Base-by-base conservation (phyloP, 2,113 vertebrate genomes). In the Mastomys natalensis region DNA sequence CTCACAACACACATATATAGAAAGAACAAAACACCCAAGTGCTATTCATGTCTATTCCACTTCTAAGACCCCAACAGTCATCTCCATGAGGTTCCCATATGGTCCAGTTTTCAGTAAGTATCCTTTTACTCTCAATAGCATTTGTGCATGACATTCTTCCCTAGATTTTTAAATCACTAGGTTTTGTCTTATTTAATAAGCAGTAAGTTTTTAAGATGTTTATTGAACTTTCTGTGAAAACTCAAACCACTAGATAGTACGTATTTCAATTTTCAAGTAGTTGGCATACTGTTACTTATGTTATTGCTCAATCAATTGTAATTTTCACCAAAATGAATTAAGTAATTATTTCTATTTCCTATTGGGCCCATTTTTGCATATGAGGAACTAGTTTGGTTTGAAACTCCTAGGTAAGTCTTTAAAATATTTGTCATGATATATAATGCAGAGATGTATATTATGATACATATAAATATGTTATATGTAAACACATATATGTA, bases 321-420 rank as follows among this genome's bases (percentile, higher is more conserved):
- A 72, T 55, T 62, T 85, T 91, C 45, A 64, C 73, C 40, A 86
- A 95, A 90, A 78, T 82, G 15, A 70, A n/a, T 93, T 29, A 86
- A 93, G 82, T 88, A n/a, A 45, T 91, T 91, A 89, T 19, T 94
- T 94, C 40, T 48, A 51, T 85, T 94, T 95, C 70, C 34, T 88
- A 55, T 77, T 29, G 58, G n/a, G 21, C 5, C 29, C 43, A 93
- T 60, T 88, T 82, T 95, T 81, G 55, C 34, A 10, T 66, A 80
- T 34, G 80, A 58, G 74, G 77, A 7, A 78, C 10, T 77, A 64
- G 7, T 93, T 80, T 86, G 62, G 22, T 37, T 85, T 86, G 26
- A 86, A 78, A 77, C 34, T 72, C 11, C 45, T 55, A 95, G 16
- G 29, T 74, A 84, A 37, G 9, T 70, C 21, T 76, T 76, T 55